Conservation (phyloP, 2,888 invertebrate species). For the Agrochola macilenta region DNA sequence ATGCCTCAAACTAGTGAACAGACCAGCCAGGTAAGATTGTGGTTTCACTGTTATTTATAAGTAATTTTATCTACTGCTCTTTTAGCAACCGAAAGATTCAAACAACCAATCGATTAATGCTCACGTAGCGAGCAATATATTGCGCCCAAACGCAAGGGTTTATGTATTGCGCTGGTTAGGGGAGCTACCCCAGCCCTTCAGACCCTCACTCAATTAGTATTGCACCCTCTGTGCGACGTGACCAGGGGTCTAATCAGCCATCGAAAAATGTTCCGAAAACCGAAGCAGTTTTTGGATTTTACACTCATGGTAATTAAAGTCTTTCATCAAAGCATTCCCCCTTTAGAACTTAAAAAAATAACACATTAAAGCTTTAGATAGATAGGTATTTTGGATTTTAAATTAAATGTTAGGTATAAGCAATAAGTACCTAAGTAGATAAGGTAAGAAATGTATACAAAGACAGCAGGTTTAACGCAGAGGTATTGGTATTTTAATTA, state of each 20-base stretch:
- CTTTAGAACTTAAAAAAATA: neutral
- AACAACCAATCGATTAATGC: conserved; percentile 42
- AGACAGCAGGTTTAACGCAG: neutral
- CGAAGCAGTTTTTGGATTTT: neutral
- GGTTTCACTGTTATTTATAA: neutral
- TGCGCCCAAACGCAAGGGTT: conserved; percentile 57
- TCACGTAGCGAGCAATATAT: conserved; percentile 26
- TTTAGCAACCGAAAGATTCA: neutral
- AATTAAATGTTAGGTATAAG: neutral
- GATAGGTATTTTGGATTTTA: neutral
- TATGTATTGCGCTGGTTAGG: conserved; percentile 58
- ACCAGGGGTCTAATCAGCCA: conserved; percentile 19
- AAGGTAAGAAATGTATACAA: neutral
- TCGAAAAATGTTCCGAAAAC: neutral
- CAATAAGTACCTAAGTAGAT: neutral
- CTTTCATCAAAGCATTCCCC: neutral
- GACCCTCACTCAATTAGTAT: conserved; percentile 54
- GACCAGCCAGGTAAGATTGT: neutral
- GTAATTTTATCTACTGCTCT: neutral
- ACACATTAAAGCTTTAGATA: neutral
- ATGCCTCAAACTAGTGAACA: neutral
- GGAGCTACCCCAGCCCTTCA: conserved; percentile 29
- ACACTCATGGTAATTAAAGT: neutral
- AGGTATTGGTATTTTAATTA: neutral
- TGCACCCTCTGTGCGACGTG: conserved; percentile 59